Percentiles rank a stretch among this genome's conserved stretches.
These are phyloP conservation scores for Dryobota labecula DNA, from an alignment of 2,888 invertebrate species.

Conservation along the genomic window DNA sequence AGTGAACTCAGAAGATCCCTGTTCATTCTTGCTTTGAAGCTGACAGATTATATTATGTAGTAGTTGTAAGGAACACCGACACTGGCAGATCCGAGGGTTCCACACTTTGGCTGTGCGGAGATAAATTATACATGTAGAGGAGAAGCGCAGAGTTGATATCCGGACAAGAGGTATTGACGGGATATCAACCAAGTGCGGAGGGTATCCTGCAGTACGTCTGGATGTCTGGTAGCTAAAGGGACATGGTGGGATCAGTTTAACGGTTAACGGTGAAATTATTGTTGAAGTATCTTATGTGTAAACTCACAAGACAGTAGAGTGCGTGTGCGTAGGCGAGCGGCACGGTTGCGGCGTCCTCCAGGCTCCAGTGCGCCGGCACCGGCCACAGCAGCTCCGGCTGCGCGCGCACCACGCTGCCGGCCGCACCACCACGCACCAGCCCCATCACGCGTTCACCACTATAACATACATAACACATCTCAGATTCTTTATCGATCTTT, in stretches of 20 bases:
- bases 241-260: background rate
- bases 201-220: background rate
- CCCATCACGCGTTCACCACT: conserved; percentile 92
- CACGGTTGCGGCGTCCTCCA: conserved; percentile 94
- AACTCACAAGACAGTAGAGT: conserved; percentile 79
- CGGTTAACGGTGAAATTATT: background rate
- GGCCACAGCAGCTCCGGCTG: conserved; percentile 91
- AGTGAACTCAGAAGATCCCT: background rate
- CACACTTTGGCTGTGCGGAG: background rate
- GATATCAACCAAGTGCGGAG: too few species aligned
- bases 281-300: background rate
- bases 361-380: conserved; percentile 92
- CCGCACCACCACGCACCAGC: conserved; percentile 86
- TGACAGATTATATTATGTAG: background rate
- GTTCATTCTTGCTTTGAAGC: background rate
- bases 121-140: background rate
- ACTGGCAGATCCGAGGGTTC: too few species aligned
- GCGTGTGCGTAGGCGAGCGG: conserved; percentile 93
- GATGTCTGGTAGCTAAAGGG: background rate
- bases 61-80: background rate
- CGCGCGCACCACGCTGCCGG: conserved; percentile 89
- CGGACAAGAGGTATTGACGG: too few species aligned
- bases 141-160: background rate
- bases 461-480: background rate
- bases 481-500: background rate